Conservation (phyloP, 1,140 invertebrate species). For the Cotesia glomerata region DNA sequence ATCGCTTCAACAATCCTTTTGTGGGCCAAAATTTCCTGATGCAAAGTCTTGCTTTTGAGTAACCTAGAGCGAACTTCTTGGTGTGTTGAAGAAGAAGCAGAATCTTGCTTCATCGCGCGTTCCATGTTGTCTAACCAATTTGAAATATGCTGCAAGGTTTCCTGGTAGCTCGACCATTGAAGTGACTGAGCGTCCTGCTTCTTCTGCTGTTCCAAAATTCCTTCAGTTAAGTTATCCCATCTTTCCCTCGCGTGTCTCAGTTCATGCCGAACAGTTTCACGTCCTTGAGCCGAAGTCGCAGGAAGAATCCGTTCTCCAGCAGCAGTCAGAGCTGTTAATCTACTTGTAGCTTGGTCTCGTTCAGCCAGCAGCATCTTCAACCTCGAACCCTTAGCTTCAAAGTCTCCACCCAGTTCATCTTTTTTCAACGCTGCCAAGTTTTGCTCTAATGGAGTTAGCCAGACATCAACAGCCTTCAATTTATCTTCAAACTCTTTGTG, state of each 20-base stretch:
- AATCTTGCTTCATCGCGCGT: slow-evolving; percentile 77
- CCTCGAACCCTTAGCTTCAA: slow-evolving; percentile 69
- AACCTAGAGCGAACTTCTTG: slow-evolving; percentile 88
- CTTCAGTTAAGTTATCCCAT: slow-evolving; percentile 85
- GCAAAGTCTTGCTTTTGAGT: slow-evolving; percentile 82
- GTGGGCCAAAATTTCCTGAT: slow-evolving; percentile 90
- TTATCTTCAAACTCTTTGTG: slow-evolving; percentile 83
- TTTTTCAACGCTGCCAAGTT: slow-evolving; percentile 69
- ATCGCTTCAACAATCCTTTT: slow-evolving; percentile 89
- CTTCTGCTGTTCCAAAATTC: slow-evolving; percentile 81
- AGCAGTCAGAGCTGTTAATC: slow-evolving; percentile 74
- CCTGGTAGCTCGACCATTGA: slow-evolving; percentile 85
- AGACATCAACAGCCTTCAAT: slow-evolving; percentile 75
- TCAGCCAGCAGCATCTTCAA: slow-evolving; percentile 81
- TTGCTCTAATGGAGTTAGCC: slow-evolving; percentile 79
- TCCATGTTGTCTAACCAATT: slow-evolving; percentile 90
- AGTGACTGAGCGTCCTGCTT: slow-evolving; percentile 83
- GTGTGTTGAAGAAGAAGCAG: slow-evolving; percentile 72
- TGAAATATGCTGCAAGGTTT: slow-evolving; percentile 80
- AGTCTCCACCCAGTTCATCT: slow-evolving; percentile 56
- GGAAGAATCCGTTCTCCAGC: slow-evolving; percentile 87
- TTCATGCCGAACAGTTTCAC: slow-evolving; percentile 86
- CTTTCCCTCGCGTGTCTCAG: slow-evolving; percentile 77
- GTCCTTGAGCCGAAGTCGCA: slow-evolving; percentile 87
- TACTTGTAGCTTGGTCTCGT: slow-evolving; percentile 81